These are phyloP conservation scores for Unio delphinus DNA, from an alignment of 2,888 invertebrate genomes.

Conservation along the genomic window DNA sequence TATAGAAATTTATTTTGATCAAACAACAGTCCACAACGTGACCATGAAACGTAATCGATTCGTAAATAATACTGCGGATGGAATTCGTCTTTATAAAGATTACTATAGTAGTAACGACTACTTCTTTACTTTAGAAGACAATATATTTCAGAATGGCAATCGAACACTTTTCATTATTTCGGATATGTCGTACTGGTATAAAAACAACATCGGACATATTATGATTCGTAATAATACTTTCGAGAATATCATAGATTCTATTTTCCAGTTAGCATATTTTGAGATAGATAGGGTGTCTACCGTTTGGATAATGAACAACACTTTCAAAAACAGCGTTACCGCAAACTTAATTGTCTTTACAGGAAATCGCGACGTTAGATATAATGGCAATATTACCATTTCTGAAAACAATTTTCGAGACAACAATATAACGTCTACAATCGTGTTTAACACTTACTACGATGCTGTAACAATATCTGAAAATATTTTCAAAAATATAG, in stretches of 20 bases:
- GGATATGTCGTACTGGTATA: not conserved
- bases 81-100: not conserved
- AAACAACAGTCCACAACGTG: too few relatives aligned
- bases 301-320: not conserved
- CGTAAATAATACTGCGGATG: conserved; percentile 10
- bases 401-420: not conserved
- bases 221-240: conserved; percentile 4
- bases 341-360: not conserved
- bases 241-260: not conserved
- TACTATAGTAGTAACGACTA: not conserved
- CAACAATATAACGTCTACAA: not conserved
- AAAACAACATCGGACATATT: not conserved
- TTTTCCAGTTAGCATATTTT: not conserved
- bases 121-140: conserved; percentile 9
- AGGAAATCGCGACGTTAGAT: not conserved
- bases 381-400: not conserved
- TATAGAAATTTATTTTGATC: too few relatives aligned
- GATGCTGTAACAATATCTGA: not conserved
- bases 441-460: not conserved
- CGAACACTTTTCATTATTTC: conserved; percentile 2
- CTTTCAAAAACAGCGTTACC: not conserved
- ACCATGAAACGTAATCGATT: conserved; percentile 12
- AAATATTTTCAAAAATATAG: conserved; percentile 5
- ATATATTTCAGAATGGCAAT: conserved; percentile 12
- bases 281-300: not conserved